Conservation (phyloP, 2,113 vertebrate genomes). For the Thomomys bottae region DNA sequence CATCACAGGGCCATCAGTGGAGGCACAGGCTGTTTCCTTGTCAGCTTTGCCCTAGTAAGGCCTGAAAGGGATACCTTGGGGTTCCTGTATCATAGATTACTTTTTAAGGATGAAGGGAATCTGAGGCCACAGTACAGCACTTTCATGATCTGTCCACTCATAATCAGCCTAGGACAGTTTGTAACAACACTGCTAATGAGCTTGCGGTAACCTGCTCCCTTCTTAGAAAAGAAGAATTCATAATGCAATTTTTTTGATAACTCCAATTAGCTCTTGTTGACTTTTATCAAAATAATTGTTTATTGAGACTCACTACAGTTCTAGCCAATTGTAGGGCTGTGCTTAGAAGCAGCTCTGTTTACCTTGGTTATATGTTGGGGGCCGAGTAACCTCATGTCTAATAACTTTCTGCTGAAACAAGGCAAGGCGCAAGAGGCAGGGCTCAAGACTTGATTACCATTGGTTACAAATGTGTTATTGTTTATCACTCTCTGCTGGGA, state of each 20-base stretch:
- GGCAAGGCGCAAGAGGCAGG: too few relatives aligned
- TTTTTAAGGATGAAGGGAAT: background rate
- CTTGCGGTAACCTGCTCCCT: background rate
- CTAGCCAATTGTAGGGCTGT: background rate
- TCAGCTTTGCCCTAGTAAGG: too few relatives aligned
- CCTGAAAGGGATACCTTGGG: too few relatives aligned
- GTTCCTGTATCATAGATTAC: background rate
- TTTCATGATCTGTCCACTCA: background rate
- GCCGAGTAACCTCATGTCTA: too few relatives aligned
- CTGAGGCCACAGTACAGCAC: background rate
- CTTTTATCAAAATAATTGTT: constrained; percentile 9
- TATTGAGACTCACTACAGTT: background rate
- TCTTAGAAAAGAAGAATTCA: background rate
- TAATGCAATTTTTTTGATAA: background rate
- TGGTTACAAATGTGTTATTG: too few relatives aligned
- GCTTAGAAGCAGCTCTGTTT: background rate
- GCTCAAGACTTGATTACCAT: too few relatives aligned
- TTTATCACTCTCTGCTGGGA: too few relatives aligned
- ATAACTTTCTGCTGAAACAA: too few relatives aligned
- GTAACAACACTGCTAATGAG: background rate
- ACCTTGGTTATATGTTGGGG: background rate
- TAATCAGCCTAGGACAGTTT: background rate
- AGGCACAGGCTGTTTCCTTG: too few relatives aligned
- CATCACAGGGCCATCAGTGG: too few relatives aligned
- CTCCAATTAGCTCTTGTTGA: background rate